These are phyloP conservation scores for Galleria mellonella DNA, from an alignment of 1,140 invertebrate species.

Conservation along the genomic window DNA sequence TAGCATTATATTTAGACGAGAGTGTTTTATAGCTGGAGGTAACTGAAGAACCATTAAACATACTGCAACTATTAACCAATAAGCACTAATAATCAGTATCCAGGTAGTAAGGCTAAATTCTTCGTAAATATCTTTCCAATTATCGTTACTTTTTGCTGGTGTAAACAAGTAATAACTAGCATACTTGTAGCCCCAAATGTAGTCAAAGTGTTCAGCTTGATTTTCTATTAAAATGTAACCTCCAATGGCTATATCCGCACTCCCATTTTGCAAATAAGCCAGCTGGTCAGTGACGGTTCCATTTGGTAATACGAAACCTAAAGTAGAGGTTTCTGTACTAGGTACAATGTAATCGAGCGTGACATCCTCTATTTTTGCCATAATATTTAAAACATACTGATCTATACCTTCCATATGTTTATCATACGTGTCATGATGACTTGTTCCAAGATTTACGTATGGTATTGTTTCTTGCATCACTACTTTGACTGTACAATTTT, in stretches of 20 bases:
- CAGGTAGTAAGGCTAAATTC: slow-evolving; percentile 30
- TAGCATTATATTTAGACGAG: background rate
- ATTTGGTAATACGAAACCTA: slow-evolving; percentile 30
- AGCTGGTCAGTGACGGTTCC: slow-evolving; percentile 26
- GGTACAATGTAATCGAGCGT: background rate
- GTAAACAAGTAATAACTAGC: slow-evolving; percentile 27
- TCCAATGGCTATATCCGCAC: slow-evolving; percentile 26
- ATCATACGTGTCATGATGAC: slow-evolving; percentile 15
- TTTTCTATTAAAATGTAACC: slow-evolving; percentile 26
- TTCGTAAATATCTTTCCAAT: slow-evolving; percentile 35
- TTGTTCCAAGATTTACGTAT: slow-evolving; percentile 16
- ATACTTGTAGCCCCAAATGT: slow-evolving; percentile 33
- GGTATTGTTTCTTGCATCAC: slow-evolving; percentile 22
- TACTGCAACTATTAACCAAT: slow-evolving; percentile 8
- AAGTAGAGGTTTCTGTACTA: no score
- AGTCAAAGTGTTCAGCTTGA: slow-evolving; percentile 27
- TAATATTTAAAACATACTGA: slow-evolving; percentile 26
- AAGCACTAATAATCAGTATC: slow-evolving; percentile 17
- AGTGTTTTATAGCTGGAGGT: background rate
- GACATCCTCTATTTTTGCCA: slow-evolving; percentile 12
- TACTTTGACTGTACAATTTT: slow-evolving; percentile 26
- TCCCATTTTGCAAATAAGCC: slow-evolving; percentile 12
- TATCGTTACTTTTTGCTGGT: slow-evolving; percentile 13
- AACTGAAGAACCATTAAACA: slow-evolving; percentile 1
- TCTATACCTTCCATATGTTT: slow-evolving; percentile 21